Evolutionary conservation across 1,140 invertebrate genomes (phyloP), one percentile per base, ranked within the genome.

Genomic region (Aleiodes sp.): DNA sequence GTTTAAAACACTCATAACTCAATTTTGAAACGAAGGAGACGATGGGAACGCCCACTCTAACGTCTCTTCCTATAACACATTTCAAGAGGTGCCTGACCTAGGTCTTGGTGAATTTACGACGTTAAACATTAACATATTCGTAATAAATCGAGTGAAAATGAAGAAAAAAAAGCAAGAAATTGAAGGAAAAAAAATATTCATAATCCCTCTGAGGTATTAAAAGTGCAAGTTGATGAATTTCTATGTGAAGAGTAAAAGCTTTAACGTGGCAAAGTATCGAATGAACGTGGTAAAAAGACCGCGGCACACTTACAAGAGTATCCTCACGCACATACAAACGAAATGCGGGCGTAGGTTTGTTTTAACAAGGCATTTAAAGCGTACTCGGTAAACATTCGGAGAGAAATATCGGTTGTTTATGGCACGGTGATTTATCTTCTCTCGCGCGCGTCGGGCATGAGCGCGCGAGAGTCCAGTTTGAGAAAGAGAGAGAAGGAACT

Each of bases 331-430:
- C 46, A 52, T 52, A 46, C 28, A 43, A 46, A 52, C 26, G 56
- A 43, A 60, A 57, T 12, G 37, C 70, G 74, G 74, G 79, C 83
- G 82, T 85, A 85, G 84, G 84, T 85, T 86, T 85, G 82, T 84
- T 85, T 86, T 86, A 86, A 86, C 84, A 85, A 86, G 84, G 79
- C 83, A 82, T 85, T 85, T 86, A 86, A 86, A 86, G 82, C 80
- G 81, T 81, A 84, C 84, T 86, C 83, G 80, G 84, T 86, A 86
- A 86, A 86, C 84, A 86, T 86, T 82, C 80, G 79, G 72, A 78
- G 78, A 85, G 80, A 85, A 84, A 86, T 86, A 86, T 86, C 76
- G 84, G 83, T 85, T 85, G 82, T 85, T 85, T 85, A 84, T 80
- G 82, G 80, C 78, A 60, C 72, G 77, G 78, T 86, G 84, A 86